Evolutionary conservation across 2,113 vertebrate species (phyloP).

Genomic region (Ivindomyrus marchei): DNA sequence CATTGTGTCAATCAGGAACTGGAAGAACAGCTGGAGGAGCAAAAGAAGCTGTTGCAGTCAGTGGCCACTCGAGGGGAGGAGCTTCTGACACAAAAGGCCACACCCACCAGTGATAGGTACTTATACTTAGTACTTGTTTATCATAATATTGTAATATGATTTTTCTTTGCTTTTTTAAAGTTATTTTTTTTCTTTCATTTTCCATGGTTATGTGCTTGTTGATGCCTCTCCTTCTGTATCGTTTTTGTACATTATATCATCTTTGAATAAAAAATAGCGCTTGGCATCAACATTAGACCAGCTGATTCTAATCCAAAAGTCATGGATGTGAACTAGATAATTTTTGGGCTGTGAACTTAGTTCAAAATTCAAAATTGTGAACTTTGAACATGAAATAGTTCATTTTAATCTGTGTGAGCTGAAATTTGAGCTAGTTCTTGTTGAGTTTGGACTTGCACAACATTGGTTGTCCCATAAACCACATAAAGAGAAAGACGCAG

Average conservation of each 20-base stretch:
- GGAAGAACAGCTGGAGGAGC: constrained; percentile 79
- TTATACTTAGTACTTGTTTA: neutral
- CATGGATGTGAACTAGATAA: neutral
- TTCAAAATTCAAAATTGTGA: neutral
- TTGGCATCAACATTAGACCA: neutral
- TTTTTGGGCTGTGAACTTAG: neutral
- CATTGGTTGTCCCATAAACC: neutral
- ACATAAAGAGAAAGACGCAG: neutral
- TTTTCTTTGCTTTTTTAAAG: neutral
- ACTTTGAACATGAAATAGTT: neutral
- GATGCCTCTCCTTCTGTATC: neutral
- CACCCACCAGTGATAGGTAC: constrained; percentile 53
- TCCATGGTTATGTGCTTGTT: constrained; percentile 27
- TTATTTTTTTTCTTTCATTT: neutral
- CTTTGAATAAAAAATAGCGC: neutral
- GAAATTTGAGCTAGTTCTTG: neutral
- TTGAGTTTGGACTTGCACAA: neutral
- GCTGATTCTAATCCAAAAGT: neutral
- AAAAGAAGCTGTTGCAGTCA: constrained; percentile 81
- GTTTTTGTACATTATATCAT: neutral
- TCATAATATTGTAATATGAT: neutral
- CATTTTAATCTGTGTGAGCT: neutral
- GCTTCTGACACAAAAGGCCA: constrained; percentile 72
- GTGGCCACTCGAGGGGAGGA: constrained; percentile 87
- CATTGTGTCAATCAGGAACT: constrained; percentile 65